A percentile compares a stretch with the other conserved stretches of the same genome.
Evolutionary conservation across 2,888 invertebrate genomes (phyloP).

Genomic region (Bembecia ichneumoniformis): DNA sequence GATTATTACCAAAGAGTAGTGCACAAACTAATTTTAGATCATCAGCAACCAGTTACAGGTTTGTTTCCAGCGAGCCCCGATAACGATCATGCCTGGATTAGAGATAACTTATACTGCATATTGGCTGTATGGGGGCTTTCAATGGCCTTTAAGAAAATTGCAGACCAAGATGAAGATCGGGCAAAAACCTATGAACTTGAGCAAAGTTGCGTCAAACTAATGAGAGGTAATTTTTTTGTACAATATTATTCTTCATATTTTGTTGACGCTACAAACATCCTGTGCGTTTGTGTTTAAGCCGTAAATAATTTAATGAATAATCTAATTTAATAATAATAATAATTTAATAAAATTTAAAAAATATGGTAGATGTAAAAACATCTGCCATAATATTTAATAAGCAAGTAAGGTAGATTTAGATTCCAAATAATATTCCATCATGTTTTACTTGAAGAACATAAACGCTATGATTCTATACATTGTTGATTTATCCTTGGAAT

Average conservation of each 20-base stretch:
- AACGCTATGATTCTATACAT: too few species aligned
- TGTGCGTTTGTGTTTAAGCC: too few species aligned
- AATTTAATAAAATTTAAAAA: too few species aligned
- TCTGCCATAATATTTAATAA: too few species aligned
- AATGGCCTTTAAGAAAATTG: constrained; percentile 98
- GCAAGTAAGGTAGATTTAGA: too few species aligned
- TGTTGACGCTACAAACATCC: too few species aligned
- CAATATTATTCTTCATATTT: neutral
- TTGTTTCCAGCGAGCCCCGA: constrained; percentile 91
- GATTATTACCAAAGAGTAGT: constrained; percentile 97
- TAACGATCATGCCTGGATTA: constrained; percentile 97
- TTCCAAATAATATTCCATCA: too few species aligned
- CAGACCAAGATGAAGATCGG: constrained; percentile 98
- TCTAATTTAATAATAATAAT: too few species aligned
- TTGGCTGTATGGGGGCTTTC: constrained; percentile 98
- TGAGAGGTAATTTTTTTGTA: constrained; percentile 73
- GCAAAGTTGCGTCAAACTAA: constrained; percentile 80
- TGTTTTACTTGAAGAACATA: too few species aligned
- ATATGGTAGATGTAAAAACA: too few species aligned
- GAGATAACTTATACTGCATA: constrained; percentile 98
- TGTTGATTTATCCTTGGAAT: too few species aligned
- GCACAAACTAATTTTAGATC: constrained; percentile 92
- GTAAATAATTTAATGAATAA: too few species aligned
- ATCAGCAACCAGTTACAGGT: constrained; percentile 97
- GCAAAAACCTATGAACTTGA: constrained; percentile 31